phyloP scores from a whole-genome alignment of 2,113 vertebrate genomes.

The Cyanocitta stelleri region DNA sequence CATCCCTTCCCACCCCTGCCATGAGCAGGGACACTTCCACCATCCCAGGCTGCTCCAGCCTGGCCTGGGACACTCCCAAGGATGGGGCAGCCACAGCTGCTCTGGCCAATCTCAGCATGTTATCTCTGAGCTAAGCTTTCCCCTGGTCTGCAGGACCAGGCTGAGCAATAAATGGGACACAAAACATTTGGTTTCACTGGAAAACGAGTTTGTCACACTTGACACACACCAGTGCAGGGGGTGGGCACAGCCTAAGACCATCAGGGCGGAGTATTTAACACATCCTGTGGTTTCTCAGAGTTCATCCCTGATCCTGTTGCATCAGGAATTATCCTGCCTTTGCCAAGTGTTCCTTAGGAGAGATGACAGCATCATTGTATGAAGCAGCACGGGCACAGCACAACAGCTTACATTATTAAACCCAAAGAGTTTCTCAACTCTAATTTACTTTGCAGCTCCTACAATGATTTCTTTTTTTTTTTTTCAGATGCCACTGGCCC shows the following conservation, averaged over 20 bases:
- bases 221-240: background rate
- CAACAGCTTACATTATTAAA: background rate
- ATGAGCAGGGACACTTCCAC: background rate
- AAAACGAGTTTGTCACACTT: background rate
- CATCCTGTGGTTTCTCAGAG: background rate
- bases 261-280: fast-evolving
- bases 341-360: background rate
- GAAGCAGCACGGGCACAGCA: background rate
- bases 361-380: background rate
- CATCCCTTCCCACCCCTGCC: background rate
- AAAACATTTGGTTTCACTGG: background rate
- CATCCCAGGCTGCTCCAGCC: background rate
- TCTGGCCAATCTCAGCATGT: fast-evolving
- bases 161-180: background rate
- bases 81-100: background rate
- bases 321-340: background rate
- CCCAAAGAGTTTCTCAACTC: background rate
- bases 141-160: background rate
- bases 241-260: background rate
- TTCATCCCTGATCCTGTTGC: background rate
- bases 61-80: background rate
- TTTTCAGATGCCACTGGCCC: background rate
- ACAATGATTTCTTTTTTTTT: background rate
- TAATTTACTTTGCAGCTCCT: background rate
- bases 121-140: background rate